phyloP scores from a whole-genome alignment of 2,888 invertebrate species.

The Phrixothrix hirtus region DNA sequence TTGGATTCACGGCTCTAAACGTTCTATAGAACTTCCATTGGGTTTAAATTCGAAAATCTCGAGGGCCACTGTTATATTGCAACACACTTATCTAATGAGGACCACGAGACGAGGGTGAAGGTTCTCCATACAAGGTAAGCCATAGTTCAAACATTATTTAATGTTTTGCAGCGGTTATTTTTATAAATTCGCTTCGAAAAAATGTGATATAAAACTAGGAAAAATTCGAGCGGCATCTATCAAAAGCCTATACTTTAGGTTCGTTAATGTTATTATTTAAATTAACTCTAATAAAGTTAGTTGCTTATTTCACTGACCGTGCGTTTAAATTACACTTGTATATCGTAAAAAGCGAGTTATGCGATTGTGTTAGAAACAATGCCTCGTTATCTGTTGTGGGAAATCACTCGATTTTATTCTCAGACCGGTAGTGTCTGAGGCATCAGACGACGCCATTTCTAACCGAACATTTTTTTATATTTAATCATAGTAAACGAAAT shows the following conservation, averaged over 20 bases:
- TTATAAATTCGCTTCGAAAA: no score
- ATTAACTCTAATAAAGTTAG: constrained; percentile 25
- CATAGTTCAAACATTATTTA: no score
- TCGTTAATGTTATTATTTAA: constrained; percentile 26
- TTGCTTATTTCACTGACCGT: constrained; percentile 32
- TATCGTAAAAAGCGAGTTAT: constrained; percentile 34
- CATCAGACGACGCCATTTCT: constrained; percentile 28
- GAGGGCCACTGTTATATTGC: no score
- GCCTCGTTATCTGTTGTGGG: constrained; percentile 41
- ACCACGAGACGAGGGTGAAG: no score
- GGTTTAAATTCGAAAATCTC: no score
- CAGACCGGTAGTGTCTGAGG: constrained; percentile 28
- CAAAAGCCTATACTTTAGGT: not conserved
- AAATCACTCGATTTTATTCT: constrained; percentile 33
- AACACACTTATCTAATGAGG: no score
- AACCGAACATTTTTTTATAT: constrained; percentile 20
- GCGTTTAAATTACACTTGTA: constrained; percentile 36
- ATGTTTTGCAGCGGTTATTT: no score
- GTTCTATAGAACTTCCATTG: no score
- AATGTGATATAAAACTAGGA: not conserved
- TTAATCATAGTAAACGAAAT: constrained; percentile 17
- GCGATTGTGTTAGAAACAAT: constrained; percentile 41
- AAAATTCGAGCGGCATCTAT: constrained; percentile 9
- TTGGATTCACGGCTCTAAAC: no score
- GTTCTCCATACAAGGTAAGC: no score